Evolutionary conservation across 2,888 invertebrate species (phyloP).

Genomic region (Mythimna pallens): DNA sequence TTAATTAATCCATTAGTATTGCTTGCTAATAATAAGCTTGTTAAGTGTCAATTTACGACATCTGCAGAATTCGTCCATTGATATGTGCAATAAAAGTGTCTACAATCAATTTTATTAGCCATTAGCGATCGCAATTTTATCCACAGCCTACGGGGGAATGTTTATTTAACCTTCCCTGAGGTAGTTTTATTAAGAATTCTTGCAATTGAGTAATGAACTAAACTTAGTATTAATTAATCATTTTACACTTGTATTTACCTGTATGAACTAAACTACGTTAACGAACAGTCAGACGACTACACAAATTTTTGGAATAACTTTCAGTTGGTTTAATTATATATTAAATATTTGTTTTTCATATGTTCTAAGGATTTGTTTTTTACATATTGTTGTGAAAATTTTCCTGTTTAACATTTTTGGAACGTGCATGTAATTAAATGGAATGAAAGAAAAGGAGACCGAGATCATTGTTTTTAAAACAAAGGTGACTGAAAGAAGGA

Average conservation of each 20-base stretch:
- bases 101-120: slow-evolving; percentile 65
- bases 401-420: neutral
- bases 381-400: neutral
- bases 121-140: slow-evolving; percentile 63
- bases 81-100: slow-evolving; percentile 64
- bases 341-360: neutral
- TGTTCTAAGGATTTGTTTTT: neutral
- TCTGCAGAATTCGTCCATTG: slow-evolving; percentile 60
- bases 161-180: slow-evolving; percentile 40
- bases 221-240: slow-evolving; percentile 7
- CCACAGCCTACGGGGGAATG: slow-evolving; percentile 24
- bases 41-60: slow-evolving; percentile 60
- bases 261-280: neutral
- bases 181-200: slow-evolving; percentile 29
- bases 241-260: slow-evolving; percentile 4
- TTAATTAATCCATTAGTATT: slow-evolving; percentile 38
- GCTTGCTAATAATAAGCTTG: slow-evolving; percentile 48
- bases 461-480: no score
- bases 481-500: no score
- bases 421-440: neutral
- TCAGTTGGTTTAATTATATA: neutral
- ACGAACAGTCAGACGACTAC: neutral
- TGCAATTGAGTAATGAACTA: slow-evolving; percentile 13
- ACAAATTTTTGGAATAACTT: neutral
- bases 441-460: no score